Evolutionary conservation across 2,888 invertebrate genomes (phyloP), one percentile per base, ranked within the genome.

Genomic region (Flabesymbios commensalis): DNA sequence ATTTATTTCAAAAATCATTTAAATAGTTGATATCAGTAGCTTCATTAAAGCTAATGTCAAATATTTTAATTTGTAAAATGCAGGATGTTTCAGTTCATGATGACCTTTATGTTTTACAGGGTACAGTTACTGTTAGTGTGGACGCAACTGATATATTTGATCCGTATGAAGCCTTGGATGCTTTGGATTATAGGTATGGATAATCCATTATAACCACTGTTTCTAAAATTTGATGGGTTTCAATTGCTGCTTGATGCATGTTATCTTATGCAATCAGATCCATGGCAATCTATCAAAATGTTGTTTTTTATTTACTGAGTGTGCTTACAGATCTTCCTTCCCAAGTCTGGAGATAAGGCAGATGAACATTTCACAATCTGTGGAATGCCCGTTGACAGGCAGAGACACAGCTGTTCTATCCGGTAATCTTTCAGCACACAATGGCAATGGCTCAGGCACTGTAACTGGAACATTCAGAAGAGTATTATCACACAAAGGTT

Each of bases 141-240:
- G 94, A 97, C 85, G 95, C 95, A 0, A 93, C 95, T 0, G 95
- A 96, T 77, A 84, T 96, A 74, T 97, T 97, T 83, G 90, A 88
- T 74, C 87, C 88, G 72, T 94, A 94, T 74, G 90, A 90, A 63
- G 84, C 86, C 10, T 4, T 39, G 29, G 59, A 65, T 53, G 58
- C 42, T 22, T 24, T 33, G 14, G 60, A 67, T 28, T 60, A 65
- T 39, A 57, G 60, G 63, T 63, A 39, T 3, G 48, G 36, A 19
- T 19, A 45, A 45, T n/a, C n/a, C n/a, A n/a, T n/a, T n/a, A n/a
- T n/a, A n/a, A n/a, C n/a, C n/a, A n/a, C n/a, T n/a, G n/a, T n/a
- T 39, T 39, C n/a, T 39, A 14, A 47, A 19, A 19, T 47, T 47
- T 28, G 26, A 19, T 47, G 19, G 14, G 39, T 36, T 36, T 10